Evolutionary conservation across 2,797 vertebrate genomes (phyloP), one percentile per base, ranked within the genome.

Genomic region (Esox masquinongy): DNA sequence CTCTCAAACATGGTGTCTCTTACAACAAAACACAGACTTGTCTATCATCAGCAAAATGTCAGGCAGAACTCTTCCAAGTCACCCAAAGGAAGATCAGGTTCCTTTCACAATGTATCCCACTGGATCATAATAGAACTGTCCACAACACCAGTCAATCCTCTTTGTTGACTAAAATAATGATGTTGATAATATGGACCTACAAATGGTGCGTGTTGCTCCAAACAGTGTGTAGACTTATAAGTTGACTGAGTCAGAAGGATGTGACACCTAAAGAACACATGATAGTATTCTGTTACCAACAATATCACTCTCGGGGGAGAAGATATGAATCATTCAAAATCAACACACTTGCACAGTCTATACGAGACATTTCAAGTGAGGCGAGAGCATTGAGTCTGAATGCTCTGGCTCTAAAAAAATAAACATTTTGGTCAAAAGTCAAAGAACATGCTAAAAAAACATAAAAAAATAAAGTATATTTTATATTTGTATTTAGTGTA

Each of bases 51-150:
- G 89, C 87, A 84, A 84, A 90, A 91, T 86, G 89, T 90, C 88
- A 88, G 75, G 74, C 84, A 72, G 80, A 75, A 86, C 82, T 82
- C 51, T 84, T 88, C 86, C 81, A 78, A 79, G 26, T 83, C 87
- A 86, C 85, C 88, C 87, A 75, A 15, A 86, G 85, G 87, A 84
- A 80, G 89, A 92, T 94, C 92, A 63, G 85, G 89, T 94, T 94
- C 51, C 92, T 87, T 75, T 86, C 87, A 85, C 91, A 89, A 86
- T 86, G 85, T 67, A 75, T 86, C 77, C 91, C 89, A 91, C 92
- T 91, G 92, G 87, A 92, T 91, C 83, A 89, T 86, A 94, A 95
- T 93, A 94, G 93, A 91, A 91, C 87, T 84, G 87, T 84, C 89
- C 87, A 87, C 79, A 82, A 84, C 75, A 73, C 79, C 36, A 39